A percentile compares a stretch with the other conserved stretches of the same genome.
Conservation (phyloP, 1,140 invertebrate species). For the Paraescarpia echinospica region DNA sequence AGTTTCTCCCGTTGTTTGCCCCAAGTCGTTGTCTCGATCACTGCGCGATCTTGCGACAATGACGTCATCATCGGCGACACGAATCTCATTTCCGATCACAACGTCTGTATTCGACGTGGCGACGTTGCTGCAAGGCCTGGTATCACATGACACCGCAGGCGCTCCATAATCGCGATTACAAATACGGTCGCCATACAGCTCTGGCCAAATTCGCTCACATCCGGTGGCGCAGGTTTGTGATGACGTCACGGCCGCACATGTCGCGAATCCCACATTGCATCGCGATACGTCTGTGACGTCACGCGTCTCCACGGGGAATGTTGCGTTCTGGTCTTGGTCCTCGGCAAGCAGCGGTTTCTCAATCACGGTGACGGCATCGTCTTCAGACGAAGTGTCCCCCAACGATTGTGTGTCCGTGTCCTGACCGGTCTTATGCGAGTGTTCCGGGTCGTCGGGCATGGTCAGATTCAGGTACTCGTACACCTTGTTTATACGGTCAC, state of each 20-base stretch:
- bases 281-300: neutral
- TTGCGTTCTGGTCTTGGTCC: neutral
- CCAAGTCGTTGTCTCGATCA: neutral
- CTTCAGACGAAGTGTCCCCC: neutral
- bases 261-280: neutral
- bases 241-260: neutral
- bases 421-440: neutral
- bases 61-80: neutral
- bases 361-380: slow-evolving; percentile 20
- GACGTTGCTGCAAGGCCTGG: neutral
- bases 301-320: neutral
- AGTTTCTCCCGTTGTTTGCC: neutral
- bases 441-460: neutral
- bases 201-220: neutral
- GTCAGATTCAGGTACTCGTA: neutral
- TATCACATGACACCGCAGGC: neutral
- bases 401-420: neutral
- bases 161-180: neutral
- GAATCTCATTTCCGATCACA: neutral
- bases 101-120: neutral
- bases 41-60: neutral
- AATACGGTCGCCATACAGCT: neutral
- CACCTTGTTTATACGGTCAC: neutral
- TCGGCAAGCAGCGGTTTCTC: slow-evolving; percentile 17
- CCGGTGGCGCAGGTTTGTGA: neutral